Conservation (phyloP, 1,140 invertebrate species). For the Drosophila jambulina region DNA sequence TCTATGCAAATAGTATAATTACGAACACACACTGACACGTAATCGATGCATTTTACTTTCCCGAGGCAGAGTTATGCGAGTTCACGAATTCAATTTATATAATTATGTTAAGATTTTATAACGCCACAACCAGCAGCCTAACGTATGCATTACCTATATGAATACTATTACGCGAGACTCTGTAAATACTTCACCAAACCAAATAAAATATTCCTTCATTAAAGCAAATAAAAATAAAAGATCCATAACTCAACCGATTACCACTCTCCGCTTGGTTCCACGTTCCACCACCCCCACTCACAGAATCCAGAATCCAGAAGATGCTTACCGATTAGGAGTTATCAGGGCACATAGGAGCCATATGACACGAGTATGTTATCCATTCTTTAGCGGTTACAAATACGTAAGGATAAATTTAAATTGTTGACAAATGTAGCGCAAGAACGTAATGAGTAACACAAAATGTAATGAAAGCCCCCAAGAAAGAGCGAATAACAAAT, state of each 20-base stretch:
- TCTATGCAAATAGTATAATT: slow-evolving; percentile 43
- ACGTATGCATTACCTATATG: slow-evolving; percentile 53
- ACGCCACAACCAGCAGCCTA: slow-evolving; percentile 65
- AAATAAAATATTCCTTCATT: slow-evolving; percentile 80
- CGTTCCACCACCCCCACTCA: slow-evolving; percentile 10
- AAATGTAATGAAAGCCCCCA: slow-evolving; percentile 37
- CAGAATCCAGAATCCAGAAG: slow-evolving; percentile 30
- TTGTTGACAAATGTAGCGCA: slow-evolving; percentile 78
- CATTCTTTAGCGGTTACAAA: slow-evolving; percentile 74
- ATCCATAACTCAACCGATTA: slow-evolving; percentile 32
- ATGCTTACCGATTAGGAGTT: slow-evolving; percentile 33
- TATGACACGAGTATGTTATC: slow-evolving; percentile 59
- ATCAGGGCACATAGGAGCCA: slow-evolving; percentile 34
- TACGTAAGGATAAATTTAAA: slow-evolving; percentile 76
- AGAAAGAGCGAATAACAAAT: slow-evolving; percentile 27
- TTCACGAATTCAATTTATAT: slow-evolving; percentile 73
- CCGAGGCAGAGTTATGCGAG: slow-evolving; percentile 48
- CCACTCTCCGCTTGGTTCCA: slow-evolving; percentile 43
- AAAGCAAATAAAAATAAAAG: slow-evolving; percentile 56
- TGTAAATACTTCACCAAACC: slow-evolving; percentile 72
- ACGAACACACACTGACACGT: slow-evolving; percentile 60
- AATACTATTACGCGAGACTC: slow-evolving; percentile 57
- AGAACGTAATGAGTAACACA: slow-evolving; percentile 42
- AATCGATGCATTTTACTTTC: slow-evolving; percentile 80
- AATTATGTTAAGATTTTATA: slow-evolving; percentile 84